Conservation (phyloP, 2,888 invertebrate genomes). For the Epinotia bilunana region DNA sequence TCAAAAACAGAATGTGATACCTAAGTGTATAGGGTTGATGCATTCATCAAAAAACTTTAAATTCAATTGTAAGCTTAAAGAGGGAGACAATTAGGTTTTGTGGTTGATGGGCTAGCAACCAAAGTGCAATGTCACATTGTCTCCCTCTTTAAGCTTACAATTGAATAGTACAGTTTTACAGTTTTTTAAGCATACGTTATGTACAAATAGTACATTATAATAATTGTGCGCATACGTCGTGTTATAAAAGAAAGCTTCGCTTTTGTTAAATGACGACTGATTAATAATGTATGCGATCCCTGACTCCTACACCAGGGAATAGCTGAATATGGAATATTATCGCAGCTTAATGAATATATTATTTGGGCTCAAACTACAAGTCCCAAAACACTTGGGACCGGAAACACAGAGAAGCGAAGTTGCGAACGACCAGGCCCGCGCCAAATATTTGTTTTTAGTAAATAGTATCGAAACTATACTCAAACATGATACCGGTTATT, state of each 20-base stretch:
- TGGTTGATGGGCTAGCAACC: too few relatives aligned
- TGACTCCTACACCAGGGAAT: conserved; percentile 16
- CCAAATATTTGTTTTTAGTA: conserved; percentile 42
- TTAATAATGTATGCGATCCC: conserved; percentile 7
- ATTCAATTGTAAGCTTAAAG: too few relatives aligned
- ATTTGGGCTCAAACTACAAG: conserved; percentile 25
- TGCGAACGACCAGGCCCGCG: conserved; percentile 15
- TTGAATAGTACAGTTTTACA: too few relatives aligned
- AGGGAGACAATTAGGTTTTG: too few relatives aligned
- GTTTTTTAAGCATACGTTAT: too few relatives aligned
- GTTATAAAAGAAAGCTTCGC: not conserved
- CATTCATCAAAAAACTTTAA: too few relatives aligned
- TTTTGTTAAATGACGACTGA: not conserved
- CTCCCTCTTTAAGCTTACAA: too few relatives aligned
- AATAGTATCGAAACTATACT: conserved; percentile 42
- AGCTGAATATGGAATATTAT: conserved; percentile 22
- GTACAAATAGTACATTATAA: not conserved
- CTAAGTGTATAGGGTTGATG: too few relatives aligned
- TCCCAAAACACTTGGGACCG: conserved; percentile 21
- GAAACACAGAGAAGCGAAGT: conserved; percentile 25
- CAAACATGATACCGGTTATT: conserved; percentile 38
- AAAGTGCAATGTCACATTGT: too few relatives aligned
- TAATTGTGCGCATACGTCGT: not conserved
- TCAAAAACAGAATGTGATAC: too few relatives aligned
- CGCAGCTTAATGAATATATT: conserved; percentile 18